A percentile compares a stretch with the other conserved stretches of the same genome.
Conservation (phyloP, 1,140 invertebrate species). For the Aethina tumida region DNA sequence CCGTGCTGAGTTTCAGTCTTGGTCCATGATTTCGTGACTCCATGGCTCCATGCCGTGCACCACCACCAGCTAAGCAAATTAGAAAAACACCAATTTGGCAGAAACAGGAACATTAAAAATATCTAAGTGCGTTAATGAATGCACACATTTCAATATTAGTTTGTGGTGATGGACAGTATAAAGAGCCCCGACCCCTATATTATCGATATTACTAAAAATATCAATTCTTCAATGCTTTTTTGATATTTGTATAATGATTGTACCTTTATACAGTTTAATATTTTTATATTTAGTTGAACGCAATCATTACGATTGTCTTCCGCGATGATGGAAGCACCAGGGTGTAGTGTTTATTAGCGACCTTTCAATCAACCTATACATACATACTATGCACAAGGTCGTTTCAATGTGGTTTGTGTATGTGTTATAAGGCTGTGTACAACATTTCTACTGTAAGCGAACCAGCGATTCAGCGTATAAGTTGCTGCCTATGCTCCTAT, state of each 20-base stretch:
- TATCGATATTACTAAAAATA: conserved; percentile 32
- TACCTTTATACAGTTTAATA: conserved; percentile 37
- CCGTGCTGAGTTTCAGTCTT: conserved; percentile 30
- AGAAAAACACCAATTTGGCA: no score
- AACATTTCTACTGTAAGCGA: conserved; percentile 27
- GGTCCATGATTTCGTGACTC: no score
- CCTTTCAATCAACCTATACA: conserved; percentile 34
- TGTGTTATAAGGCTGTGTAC: conserved; percentile 37
- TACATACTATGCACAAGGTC: conserved; percentile 31
- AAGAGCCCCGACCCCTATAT: no score
- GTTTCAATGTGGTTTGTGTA: conserved; percentile 35
- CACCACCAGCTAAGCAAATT: no score
- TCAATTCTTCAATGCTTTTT: conserved; percentile 35
- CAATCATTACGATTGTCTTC: conserved; percentile 37
- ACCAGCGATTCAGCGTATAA: no score
- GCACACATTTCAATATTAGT: no score
- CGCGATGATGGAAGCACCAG: conserved; percentile 34
- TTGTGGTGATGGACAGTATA: no score
- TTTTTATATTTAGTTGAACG: conserved; percentile 37
- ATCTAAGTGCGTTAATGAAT: no score
- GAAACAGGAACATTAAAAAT: no score
- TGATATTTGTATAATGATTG: conserved; percentile 36
- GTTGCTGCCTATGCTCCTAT: no score
- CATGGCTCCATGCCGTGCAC: no score
- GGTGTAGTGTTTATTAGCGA: conserved; percentile 36